Conservation (phyloP, 2,113 vertebrate species). For the Xiphias gladius region DNA sequence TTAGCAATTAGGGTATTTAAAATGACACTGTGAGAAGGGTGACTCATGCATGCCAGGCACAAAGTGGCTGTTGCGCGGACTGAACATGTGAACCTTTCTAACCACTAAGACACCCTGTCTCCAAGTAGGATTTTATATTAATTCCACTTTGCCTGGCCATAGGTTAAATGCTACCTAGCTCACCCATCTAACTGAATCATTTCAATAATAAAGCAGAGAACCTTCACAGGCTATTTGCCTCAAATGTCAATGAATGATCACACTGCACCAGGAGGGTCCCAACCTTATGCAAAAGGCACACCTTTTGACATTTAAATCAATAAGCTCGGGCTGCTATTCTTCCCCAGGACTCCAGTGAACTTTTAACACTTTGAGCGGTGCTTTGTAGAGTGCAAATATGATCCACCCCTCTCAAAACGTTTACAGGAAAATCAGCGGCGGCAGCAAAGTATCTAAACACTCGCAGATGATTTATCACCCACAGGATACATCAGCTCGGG, state of each 20-base stretch:
- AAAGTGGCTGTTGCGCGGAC: constrained; percentile 32
- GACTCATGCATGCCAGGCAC: constrained; percentile 51
- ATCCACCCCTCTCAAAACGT: constrained; percentile 73
- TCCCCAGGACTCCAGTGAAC: constrained; percentile 76
- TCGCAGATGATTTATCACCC: constrained; percentile 78
- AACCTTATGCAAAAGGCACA: constrained; percentile 66
- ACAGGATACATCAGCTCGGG: constrained; percentile 69
- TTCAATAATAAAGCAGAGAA: constrained; percentile 76
- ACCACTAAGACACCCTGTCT: constrained; percentile 19
- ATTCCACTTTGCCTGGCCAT: constrained; percentile 28
- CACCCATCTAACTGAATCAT: constrained; percentile 48
- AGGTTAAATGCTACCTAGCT: constrained; percentile 37
- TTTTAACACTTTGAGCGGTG: constrained; percentile 68
- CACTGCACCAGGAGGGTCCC: constrained; percentile 53
- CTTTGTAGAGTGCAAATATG: constrained; percentile 82
- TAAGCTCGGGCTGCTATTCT: constrained; percentile 52
- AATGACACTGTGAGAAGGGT: constrained; percentile 41
- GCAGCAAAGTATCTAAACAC: constrained; percentile 82
- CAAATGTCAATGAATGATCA: constrained; percentile 67
- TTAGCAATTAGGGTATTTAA: constrained; percentile 45
- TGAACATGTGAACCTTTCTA: constrained; percentile 49
- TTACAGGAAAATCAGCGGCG: constrained; percentile 81
- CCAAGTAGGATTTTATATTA: constrained; percentile 32
- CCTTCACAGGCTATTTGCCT: constrained; percentile 55
- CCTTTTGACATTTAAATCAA: constrained; percentile 84